Conservation (phyloP, 2,888 invertebrate genomes). For the Zaprionus lineosus region DNA sequence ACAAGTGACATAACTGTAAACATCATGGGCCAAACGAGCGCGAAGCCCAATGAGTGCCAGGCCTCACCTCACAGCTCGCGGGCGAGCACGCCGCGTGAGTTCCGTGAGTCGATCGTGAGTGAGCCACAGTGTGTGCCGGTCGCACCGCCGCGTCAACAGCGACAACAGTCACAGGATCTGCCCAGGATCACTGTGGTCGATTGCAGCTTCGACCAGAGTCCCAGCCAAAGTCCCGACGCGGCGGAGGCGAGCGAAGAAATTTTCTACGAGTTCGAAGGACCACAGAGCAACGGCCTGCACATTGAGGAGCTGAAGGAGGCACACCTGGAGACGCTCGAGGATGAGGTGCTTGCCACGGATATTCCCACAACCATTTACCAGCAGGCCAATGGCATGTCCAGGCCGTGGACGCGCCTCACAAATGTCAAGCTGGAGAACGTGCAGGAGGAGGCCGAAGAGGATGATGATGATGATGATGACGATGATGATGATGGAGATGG, state of each 20-base stretch:
- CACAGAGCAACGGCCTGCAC: slow-evolving; percentile 26
- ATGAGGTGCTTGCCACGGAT: slow-evolving; percentile 60
- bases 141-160: slow-evolving; percentile 54
- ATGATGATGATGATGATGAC: slow-evolving; percentile 51
- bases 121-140: slow-evolving; percentile 34
- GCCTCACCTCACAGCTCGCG: slow-evolving; percentile 55
- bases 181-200: slow-evolving; percentile 81
- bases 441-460: slow-evolving; percentile 73
- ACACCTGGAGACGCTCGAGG: slow-evolving; percentile 67
- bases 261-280: slow-evolving; percentile 77
- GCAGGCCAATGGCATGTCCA: slow-evolving; percentile 37
- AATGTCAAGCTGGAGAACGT: slow-evolving; percentile 77
- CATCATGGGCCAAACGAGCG: slow-evolving; percentile 77
- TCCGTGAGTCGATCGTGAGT: slow-evolving; percentile 72
- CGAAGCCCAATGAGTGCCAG: slow-evolving; percentile 60
- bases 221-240: slow-evolving; percentile 25
- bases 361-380: slow-evolving; percentile 71
- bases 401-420: slow-evolving; percentile 68
- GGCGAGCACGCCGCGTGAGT: slow-evolving; percentile 69
- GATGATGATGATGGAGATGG: slow-evolving; percentile 52
- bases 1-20: slow-evolving; percentile 44
- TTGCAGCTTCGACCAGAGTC: slow-evolving; percentile 66
- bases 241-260: slow-evolving; percentile 54
- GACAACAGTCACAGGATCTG: slow-evolving; percentile 53
- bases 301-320: slow-evolving; percentile 66